Evolutionary conservation across 2,797 vertebrate genomes (phyloP), one percentile per base, ranked within the genome.

Genomic region (Peromyscus eremicus): DNA sequence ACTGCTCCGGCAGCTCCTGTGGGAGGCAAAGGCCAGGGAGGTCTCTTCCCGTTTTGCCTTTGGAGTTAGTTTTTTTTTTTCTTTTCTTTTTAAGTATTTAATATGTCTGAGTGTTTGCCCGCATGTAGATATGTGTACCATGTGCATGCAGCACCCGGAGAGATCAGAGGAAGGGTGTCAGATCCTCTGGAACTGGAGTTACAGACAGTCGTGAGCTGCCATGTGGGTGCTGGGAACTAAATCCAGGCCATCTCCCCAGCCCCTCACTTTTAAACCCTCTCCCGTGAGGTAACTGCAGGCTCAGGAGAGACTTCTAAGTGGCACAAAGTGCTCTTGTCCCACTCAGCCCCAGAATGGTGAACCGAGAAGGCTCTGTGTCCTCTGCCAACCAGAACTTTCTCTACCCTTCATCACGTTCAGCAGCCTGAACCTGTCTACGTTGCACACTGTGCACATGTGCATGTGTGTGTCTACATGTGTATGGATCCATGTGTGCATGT

Each of bases 1-100:
- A 99, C 10, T 82, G 97, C 96, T 98, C 98, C 0, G 98, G 98
- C 71, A 99, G 98, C 0, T 99, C 98, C 99, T 99, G 82, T 4
- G 4, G 73, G 0, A 11, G 66, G 55, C 27, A 4, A 12, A 43
- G n/a, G 71, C 25, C 7, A 0, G 16, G 29, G n/a, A 1, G 11
- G 14, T 0, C 23, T 21, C 17, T 86, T 23, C 52, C 14, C 11
- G 4, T 43, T 75, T 60, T 14, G 32, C 29, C 55, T 34, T 29
- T 46, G 34, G 46, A n/a, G 43, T 9, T 49, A 13, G 0, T 84
- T 40, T 62, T 6, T 49, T 14, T 84, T 40, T 62, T 6, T 49
- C n/a, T n/a, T n/a, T 14, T 29, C 79, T 52, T 21, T 6, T 5
- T 8, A 40, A 40, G 57, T 62, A 62, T 62, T 62, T 62, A 29